Conservation (phyloP, 2,797 vertebrate genomes). For the Echiichthys vipera region DNA sequence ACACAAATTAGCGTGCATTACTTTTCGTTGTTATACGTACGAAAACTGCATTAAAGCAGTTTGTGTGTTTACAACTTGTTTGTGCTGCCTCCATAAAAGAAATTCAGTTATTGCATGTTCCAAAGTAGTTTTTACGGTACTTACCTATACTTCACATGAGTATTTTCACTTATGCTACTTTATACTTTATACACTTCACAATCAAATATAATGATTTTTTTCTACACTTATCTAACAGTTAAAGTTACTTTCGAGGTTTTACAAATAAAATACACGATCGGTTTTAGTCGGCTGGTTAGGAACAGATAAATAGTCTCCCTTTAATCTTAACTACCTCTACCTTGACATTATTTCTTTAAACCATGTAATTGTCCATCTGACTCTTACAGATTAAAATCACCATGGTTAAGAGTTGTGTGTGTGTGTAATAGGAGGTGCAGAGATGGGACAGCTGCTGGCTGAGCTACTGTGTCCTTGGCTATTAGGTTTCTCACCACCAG, state of each 20-base stretch:
- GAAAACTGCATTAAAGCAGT: no score
- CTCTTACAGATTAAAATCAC: slow-evolving; percentile 1
- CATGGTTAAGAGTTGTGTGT: not conserved
- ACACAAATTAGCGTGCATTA: no score
- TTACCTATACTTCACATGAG: no score
- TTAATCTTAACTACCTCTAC: not conserved
- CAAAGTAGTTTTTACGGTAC: no score
- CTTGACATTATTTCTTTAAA: not conserved
- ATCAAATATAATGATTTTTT: no score
- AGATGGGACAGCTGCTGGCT: slow-evolving; percentile 69
- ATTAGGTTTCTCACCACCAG: slow-evolving; percentile 72
- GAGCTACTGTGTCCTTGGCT: slow-evolving; percentile 71
- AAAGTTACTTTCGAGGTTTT: not conserved
- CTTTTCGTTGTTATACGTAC: no score
- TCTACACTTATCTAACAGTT: not conserved
- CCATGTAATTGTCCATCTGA: not conserved
- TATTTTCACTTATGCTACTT: no score
- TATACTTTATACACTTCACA: no score
- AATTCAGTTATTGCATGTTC: no score
- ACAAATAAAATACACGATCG: not conserved
- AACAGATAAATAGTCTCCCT: not conserved
- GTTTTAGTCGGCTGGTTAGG: not conserved
- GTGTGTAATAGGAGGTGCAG: slow-evolving; percentile 59
- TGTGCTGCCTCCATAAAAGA: not conserved
- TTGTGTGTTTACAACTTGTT: no score